Conservation (phyloP, 2,888 invertebrate genomes). For the Platycnemis pennipes region DNA sequence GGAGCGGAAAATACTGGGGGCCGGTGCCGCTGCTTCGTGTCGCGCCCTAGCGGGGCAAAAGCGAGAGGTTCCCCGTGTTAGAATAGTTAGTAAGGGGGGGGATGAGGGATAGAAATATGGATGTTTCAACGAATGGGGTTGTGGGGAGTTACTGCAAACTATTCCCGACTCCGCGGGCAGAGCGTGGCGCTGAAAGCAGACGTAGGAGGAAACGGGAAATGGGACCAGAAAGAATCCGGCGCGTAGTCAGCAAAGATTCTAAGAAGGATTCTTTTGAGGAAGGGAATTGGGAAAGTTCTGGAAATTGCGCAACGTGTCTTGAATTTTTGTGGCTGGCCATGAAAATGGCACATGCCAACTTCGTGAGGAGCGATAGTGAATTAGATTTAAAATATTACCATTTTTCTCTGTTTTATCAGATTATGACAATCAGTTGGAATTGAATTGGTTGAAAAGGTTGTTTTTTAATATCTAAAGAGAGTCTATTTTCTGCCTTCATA, state of each 20-base stretch:
- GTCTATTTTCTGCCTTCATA: too few species aligned
- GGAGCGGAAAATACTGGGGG: neutral
- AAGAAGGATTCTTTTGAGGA: neutral
- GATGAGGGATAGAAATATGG: neutral
- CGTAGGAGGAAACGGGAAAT: neutral
- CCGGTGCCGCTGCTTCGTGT: neutral
- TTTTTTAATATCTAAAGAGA: too few species aligned
- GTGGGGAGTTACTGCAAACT: neutral
- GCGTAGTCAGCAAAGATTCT: neutral
- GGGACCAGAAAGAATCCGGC: neutral
- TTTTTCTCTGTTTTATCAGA: too few species aligned
- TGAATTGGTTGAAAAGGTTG: too few species aligned
- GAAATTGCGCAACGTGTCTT: neutral
- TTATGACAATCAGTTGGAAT: too few species aligned
- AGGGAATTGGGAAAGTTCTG: neutral
- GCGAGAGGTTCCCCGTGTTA: neutral
- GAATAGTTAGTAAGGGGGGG: too few species aligned
- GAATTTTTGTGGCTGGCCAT: neutral
- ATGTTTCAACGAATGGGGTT: neutral
- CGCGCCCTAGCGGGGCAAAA: neutral
- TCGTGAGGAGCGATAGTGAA: too few species aligned
- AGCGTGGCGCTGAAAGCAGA: too few species aligned
- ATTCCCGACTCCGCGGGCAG: neutral
- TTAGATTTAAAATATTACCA: too few species aligned
- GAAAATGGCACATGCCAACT: too few species aligned